These are phyloP conservation scores for Pseudomugil gertrudae DNA, from an alignment of 2,797 vertebrate genomes.

Conservation along the genomic window DNA sequence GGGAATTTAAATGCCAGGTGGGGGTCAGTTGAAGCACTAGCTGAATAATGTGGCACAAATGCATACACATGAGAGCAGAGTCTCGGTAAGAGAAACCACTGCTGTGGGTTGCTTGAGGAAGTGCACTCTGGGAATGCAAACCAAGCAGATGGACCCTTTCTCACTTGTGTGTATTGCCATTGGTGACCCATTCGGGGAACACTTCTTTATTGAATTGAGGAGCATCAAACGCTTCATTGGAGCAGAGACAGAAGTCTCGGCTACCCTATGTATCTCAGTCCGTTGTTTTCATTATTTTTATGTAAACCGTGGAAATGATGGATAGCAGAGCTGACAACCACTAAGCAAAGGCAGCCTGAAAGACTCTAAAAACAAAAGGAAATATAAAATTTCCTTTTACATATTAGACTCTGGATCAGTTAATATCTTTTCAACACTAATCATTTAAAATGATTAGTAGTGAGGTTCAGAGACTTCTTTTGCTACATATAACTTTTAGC, in stretches of 20 bases:
- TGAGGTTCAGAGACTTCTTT: slow-evolving; percentile 26
- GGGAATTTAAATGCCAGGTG: slow-evolving; percentile 89
- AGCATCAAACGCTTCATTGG: slow-evolving; percentile 81
- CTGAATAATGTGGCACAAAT: slow-evolving; percentile 88
- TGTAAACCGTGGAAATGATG: slow-evolving; percentile 49
- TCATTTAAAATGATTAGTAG: slow-evolving; percentile 46
- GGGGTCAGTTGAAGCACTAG: slow-evolving; percentile 86
- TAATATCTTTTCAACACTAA: slow-evolving; percentile 36
- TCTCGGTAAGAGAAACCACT: slow-evolving; percentile 68
- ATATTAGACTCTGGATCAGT: slow-evolving; percentile 29
- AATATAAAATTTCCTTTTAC: neutral
- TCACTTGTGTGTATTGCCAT: slow-evolving; percentile 80
- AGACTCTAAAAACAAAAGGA: neutral
- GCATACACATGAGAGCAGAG: slow-evolving; percentile 82
- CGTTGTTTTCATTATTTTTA: slow-evolving; percentile 60
- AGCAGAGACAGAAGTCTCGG: slow-evolving; percentile 75
- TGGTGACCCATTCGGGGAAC: slow-evolving; percentile 79
- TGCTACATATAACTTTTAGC: neutral
- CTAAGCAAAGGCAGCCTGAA: slow-evolving; percentile 35
- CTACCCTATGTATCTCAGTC: slow-evolving; percentile 56
- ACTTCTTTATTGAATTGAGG: slow-evolving; percentile 80
- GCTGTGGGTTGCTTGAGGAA: slow-evolving; percentile 81
- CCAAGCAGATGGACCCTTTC: slow-evolving; percentile 79
- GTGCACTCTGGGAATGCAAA: slow-evolving; percentile 79
- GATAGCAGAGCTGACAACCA: slow-evolving; percentile 43